These are phyloP conservation scores for Dendrolimus kikuchii DNA, from an alignment of 1,140 invertebrate genomes.

Conservation along the genomic window DNA sequence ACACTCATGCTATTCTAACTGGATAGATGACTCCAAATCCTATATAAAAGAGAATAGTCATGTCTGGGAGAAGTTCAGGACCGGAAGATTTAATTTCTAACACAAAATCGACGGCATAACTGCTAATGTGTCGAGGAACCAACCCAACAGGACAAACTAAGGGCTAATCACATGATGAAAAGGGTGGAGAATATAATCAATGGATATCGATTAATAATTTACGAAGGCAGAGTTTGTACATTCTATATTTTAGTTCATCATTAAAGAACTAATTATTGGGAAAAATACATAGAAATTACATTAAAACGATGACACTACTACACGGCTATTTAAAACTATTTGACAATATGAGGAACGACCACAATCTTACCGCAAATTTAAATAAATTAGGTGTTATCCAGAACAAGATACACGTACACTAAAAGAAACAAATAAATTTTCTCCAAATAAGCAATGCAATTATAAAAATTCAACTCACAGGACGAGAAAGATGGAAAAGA, in stretches of 20 bases:
- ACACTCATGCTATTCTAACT: no score
- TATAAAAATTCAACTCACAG: slow-evolving; percentile 58
- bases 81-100: no score
- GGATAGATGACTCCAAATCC: no score
- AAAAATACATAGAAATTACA: background rate
- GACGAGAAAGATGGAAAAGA: slow-evolving; percentile 65
- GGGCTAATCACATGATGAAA: slow-evolving; percentile 17
- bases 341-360: slow-evolving; percentile 28
- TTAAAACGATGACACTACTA: no score
- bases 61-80: no score
- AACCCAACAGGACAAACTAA: no score
- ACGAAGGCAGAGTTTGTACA: no score
- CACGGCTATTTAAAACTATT: slow-evolving; percentile 7
- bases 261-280: background rate
- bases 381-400: slow-evolving; percentile 23
- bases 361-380: slow-evolving; percentile 35
- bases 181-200: slow-evolving; percentile 7
- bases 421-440: slow-evolving; percentile 26
- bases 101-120: no score
- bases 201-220: no score
- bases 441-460: slow-evolving; percentile 24
- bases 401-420: slow-evolving; percentile 32
- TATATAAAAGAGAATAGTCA: no score
- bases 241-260: no score
- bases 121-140: no score